phyloP scores from a whole-genome alignment of 2,888 invertebrate species.

The Volucella bombylans region DNA sequence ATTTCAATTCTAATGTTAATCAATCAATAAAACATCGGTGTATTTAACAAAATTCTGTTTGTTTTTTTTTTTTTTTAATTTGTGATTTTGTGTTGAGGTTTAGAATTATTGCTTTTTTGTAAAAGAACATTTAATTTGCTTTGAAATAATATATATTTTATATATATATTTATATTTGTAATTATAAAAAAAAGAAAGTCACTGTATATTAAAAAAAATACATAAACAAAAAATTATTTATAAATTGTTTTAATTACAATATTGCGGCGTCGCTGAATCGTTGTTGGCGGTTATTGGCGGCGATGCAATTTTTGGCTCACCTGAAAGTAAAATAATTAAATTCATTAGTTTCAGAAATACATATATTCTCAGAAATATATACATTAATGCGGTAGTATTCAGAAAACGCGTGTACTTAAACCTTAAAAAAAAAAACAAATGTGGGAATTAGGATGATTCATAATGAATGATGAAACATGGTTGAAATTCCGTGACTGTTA shows the following conservation, averaged over 20 bases:
- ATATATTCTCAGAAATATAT: too few species aligned
- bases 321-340: constrained; percentile 74
- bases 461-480: too few species aligned
- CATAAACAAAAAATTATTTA: constrained; percentile 68
- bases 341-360: not conserved
- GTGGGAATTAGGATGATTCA: too few species aligned
- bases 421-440: too few species aligned
- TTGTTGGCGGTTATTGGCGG: constrained; percentile 77
- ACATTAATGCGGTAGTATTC: too few species aligned
- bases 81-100: constrained; percentile 16
- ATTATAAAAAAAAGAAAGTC: constrained; percentile 66
- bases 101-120: constrained; percentile 65
- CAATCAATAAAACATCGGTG: constrained; percentile 45
- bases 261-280: constrained; percentile 80
- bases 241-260: constrained; percentile 78
- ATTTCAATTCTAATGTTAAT: constrained; percentile 36
- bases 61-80: constrained; percentile 27
- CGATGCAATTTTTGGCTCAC: constrained; percentile 81
- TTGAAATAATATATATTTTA: constrained; percentile 57
- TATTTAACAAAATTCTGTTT: constrained; percentile 36
- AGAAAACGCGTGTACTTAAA: too few species aligned
- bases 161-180: constrained; percentile 30
- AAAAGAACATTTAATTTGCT: constrained; percentile 48
- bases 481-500: too few species aligned
- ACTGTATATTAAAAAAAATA: constrained; percentile 69